Percentiles rank a stretch among this genome's conserved stretches.
These are phyloP conservation scores for Cerastoderma edule DNA, from an alignment of 2,888 invertebrate species.

Conservation along the genomic window DNA sequence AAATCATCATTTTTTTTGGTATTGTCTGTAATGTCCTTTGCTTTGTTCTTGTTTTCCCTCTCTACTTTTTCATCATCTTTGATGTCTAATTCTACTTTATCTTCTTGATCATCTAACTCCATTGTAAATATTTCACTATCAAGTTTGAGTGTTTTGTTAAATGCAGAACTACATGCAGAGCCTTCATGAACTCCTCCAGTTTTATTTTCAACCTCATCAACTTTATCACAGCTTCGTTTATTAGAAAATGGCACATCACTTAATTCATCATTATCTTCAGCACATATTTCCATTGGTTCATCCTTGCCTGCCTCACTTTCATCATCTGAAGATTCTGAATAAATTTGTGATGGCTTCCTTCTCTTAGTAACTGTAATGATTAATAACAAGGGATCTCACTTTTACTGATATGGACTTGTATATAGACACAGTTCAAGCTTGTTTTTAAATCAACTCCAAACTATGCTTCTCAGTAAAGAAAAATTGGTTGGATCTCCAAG, in stretches of 20 bases:
- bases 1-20: background rate
- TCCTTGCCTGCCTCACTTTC: constrained; percentile 19
- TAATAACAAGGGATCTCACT: too few species aligned
- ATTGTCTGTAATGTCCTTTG: background rate
- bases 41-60: background rate
- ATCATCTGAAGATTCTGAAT: constrained; percentile 19
- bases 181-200: background rate
- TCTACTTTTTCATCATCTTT: background rate
- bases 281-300: background rate
- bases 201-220: background rate
- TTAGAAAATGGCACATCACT: too few species aligned
- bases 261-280: too few species aligned
- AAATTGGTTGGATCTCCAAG: too few species aligned
- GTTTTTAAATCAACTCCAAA: too few species aligned
- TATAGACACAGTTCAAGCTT: too few species aligned
- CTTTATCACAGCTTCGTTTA: too few species aligned
- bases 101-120: constrained; percentile 55
- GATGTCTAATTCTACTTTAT: background rate
- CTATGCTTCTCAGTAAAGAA: too few species aligned
- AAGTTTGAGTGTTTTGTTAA: constrained; percentile 35
- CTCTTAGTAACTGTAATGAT: background rate
- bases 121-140: constrained; percentile 64
- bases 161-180: too few species aligned
- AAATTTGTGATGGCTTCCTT: background rate
- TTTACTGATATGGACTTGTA: too few species aligned